These are phyloP conservation scores for Aphrophora alni DNA, from an alignment of 2,888 invertebrate species.

Conservation along the genomic window DNA sequence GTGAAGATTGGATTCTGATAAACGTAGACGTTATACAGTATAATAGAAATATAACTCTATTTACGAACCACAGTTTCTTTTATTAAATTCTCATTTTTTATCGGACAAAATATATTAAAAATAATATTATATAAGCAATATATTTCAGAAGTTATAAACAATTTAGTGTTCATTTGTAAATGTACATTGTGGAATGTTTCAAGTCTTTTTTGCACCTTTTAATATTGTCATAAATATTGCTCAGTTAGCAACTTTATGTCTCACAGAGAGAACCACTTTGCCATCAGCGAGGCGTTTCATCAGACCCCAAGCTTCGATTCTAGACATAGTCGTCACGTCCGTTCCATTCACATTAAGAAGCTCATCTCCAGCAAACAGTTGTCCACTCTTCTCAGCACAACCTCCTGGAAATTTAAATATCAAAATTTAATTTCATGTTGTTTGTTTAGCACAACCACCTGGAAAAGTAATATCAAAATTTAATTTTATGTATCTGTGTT, in stretches of 20 bases:
- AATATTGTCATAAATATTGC: neutral
- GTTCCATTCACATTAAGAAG: slow-evolving; percentile 82
- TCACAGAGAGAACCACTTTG: slow-evolving; percentile 69
- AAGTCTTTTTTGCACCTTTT: no score
- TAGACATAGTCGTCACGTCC: slow-evolving; percentile 82
- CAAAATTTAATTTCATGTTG: no score
- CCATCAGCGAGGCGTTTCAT: slow-evolving; percentile 91
- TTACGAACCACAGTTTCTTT: neutral
- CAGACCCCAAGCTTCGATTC: slow-evolving; percentile 93
- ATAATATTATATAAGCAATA: neutral
- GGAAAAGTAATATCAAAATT: no score
- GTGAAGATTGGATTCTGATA: no score
- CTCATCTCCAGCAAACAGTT: slow-evolving; percentile 85
- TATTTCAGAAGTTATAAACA: neutral
- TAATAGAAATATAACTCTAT: neutral
- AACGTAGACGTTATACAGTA: no score
- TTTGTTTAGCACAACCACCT: no score
- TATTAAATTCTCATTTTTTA: neutral
- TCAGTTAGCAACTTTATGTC: slow-evolving; percentile 51
- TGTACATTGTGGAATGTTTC: no score
- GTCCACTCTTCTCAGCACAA: slow-evolving; percentile 85
- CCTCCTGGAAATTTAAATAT: slow-evolving; percentile 71
- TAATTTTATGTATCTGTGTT: no score
- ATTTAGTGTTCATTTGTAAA: neutral
- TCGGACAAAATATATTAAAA: neutral